Evolutionary conservation across 2,888 invertebrate species (phyloP).

Genomic region (Nomada lathburiana): DNA sequence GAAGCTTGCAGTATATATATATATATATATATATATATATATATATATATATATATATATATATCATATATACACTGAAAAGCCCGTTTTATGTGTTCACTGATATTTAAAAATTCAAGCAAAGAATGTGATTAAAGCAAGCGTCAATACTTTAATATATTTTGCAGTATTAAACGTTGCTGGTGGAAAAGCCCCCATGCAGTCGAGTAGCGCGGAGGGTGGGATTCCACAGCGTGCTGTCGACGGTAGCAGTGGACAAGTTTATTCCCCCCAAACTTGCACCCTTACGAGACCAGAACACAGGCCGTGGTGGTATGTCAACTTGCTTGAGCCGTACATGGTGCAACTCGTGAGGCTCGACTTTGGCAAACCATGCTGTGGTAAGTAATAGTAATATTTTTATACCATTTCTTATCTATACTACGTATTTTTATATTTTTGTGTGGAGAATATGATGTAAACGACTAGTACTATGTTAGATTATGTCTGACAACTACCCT

Average conservation of each 20-base stretch:
- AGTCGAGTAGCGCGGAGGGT: slow-evolving; percentile 92
- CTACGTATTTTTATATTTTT: neutral
- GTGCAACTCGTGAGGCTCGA: slow-evolving; percentile 95
- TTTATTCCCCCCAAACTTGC: slow-evolving; percentile 93
- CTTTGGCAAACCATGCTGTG: slow-evolving; percentile 96
- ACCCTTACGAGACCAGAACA: slow-evolving; percentile 93
- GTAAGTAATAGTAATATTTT: slow-evolving; percentile 87
- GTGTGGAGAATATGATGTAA: neutral
- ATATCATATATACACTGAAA: too few relatives aligned
- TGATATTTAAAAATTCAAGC: too few relatives aligned
- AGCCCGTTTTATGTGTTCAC: too few relatives aligned
- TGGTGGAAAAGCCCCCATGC: slow-evolving; percentile 98
- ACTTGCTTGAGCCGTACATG: slow-evolving; percentile 97
- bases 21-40: too few relatives aligned
- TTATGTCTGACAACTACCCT: too few relatives aligned
- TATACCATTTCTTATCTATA: neutral
- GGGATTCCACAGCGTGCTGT: slow-evolving; percentile 96
- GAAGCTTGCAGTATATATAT: too few relatives aligned
- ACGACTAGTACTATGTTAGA: too few relatives aligned
- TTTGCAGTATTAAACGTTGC: slow-evolving; percentile 95
- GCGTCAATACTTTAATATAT: too few relatives aligned
- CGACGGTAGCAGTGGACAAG: slow-evolving; percentile 94
- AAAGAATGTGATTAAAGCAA: too few relatives aligned
- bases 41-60: too few relatives aligned
- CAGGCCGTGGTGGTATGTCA: slow-evolving; percentile 98